Percentiles rank a stretch among this genome's conserved stretches.
phyloP scores from a whole-genome alignment of 2,113 vertebrate species.

The Daphoenositta chrysoptera region DNA sequence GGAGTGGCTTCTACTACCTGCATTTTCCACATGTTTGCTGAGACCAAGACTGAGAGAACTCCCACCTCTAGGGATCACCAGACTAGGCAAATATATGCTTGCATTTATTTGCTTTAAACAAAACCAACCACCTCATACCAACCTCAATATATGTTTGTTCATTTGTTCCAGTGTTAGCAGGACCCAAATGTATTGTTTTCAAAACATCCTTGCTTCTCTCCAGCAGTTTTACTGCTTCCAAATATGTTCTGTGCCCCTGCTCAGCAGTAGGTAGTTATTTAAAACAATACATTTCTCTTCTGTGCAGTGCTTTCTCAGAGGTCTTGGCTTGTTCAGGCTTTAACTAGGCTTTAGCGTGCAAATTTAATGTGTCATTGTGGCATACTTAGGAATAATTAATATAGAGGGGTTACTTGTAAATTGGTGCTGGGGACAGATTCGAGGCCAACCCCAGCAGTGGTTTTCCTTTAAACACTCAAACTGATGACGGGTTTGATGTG shows the following conservation, averaged over 20 bases:
- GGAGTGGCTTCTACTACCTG: background rate
- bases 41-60: background rate
- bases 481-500: slow-evolving; percentile 38
- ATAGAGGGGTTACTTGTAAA: background rate
- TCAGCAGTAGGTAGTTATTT: slow-evolving; percentile 25
- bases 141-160: background rate
- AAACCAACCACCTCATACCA: background rate
- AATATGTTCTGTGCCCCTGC: background rate
- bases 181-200: background rate
- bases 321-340: slow-evolving; percentile 1
- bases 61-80: background rate
- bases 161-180: background rate
- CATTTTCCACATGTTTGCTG: background rate
- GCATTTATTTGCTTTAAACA: background rate
- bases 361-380: slow-evolving; percentile 36
- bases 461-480: background rate
- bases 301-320: background rate
- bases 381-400: slow-evolving; percentile 32
- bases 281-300: slow-evolving; percentile 25
- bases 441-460: background rate
- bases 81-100: background rate
- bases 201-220: background rate
- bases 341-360: slow-evolving; percentile 30
- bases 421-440: background rate
- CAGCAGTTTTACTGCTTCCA: background rate